Base-by-base conservation (phyloP, 2,797 vertebrate species). In the Gastrophryne carolinensis region DNA sequence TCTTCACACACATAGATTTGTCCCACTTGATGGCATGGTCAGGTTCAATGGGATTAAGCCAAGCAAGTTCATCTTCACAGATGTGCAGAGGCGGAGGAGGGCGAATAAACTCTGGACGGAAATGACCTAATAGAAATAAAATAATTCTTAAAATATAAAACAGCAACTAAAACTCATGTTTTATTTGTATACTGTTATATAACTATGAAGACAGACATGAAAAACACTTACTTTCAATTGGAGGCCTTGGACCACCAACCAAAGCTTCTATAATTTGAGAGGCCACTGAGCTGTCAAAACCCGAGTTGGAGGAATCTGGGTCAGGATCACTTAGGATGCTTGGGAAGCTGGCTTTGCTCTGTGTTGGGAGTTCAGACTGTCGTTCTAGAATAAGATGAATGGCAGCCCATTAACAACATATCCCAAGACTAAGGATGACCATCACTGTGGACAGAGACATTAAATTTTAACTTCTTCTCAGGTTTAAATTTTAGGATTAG, bases 321-420 rank as follows among this genome's bases (percentile, higher is more conserved):
- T 99, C 97, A 0, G 98, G 96, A 83, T 99, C 97, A 1, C 95
- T 97, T 60, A 99, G 94, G 82, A 99, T 93, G 85, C 96, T 98
- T 72, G 98, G 98, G 82, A 99, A 98, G 80, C 97, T 95, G 72
- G 98, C 97, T 83, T 98, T 99, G 81, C 97, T 99, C 82, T 99
- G 98, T 0, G 97, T 99, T 82, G 98, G 98, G 78, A 99, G 80
- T 81, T 99, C 97, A 0, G 98, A 99, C 84, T 99, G 98, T 49
- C 97, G 96, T 83, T 99, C 98, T 99, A 85, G 2, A 83, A 30
- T 5, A 80, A 3, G 60, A 54, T 1, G 4, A n/a, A n/a, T n/a
- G n/a, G n/a, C n/a, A n/a, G n/a, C n/a, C n/a, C n/a, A n/a, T n/a
- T n/a, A n/a, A n/a, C n/a, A n/a, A n/a, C n/a, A n/a, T n/a, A n/a